These are phyloP conservation scores for Erpornis zantholeuca DNA, from an alignment of 2,113 vertebrate species.

Conservation along the genomic window DNA sequence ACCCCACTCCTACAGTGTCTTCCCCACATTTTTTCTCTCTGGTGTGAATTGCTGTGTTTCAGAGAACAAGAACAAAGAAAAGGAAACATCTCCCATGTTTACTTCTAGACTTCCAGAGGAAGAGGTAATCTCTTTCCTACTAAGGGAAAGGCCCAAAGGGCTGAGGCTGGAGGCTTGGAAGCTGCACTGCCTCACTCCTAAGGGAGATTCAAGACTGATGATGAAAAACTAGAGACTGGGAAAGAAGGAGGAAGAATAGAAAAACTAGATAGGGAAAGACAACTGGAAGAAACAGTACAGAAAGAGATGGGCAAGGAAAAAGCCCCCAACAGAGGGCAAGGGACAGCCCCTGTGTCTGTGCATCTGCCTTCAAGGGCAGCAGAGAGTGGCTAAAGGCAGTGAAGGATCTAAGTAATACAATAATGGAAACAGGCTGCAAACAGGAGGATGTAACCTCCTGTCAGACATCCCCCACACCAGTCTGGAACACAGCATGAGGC, in stretches of 20 bases:
- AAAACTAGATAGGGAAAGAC: background rate
- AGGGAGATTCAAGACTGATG: background rate
- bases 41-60: background rate
- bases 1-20: background rate
- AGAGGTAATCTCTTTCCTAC: background rate
- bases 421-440: background rate
- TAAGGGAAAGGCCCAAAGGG: background rate
- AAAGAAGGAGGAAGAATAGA: background rate
- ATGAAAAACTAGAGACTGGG: background rate
- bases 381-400: background rate
- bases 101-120: background rate
- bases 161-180: background rate
- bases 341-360: background rate
- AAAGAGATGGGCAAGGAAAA: background rate
- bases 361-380: background rate
- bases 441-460: background rate
- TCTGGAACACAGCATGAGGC: background rate
- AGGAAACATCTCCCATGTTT: background rate
- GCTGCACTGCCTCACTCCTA: background rate
- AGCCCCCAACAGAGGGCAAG: background rate
- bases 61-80: background rate
- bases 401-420: background rate
- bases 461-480: background rate
- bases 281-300: background rate
- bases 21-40: background rate